A percentile compares a stretch with the other conserved stretches of the same genome.
phyloP scores from a whole-genome alignment of 92 coral and sea anemone genomes.

The Blastomussa wellsi region DNA sequence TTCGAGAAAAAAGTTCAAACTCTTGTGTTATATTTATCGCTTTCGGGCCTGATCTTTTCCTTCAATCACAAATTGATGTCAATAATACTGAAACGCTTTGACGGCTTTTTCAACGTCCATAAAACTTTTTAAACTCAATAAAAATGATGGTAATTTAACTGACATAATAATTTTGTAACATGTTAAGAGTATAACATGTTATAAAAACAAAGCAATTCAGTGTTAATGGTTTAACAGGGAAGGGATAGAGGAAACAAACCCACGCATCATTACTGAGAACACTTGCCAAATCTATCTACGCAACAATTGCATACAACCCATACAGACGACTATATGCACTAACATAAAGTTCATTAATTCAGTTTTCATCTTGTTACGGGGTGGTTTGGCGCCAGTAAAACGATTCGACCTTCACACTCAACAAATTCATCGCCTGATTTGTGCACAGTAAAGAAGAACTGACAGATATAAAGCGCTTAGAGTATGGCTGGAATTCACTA shows the following conservation, averaged over 20 bases:
- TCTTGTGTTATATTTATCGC: background rate
- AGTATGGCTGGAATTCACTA: background rate
- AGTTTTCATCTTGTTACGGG: background rate
- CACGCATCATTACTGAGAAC: background rate
- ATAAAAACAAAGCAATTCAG: background rate
- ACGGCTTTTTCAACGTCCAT: too few species aligned
- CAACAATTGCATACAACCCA: background rate
- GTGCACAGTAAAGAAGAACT: conserved; percentile 10
- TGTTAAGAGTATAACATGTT: too few species aligned
- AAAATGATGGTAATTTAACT: too few species aligned
- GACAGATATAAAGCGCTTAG: conserved; percentile 13
- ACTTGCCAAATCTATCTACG: background rate
- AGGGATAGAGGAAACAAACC: background rate
- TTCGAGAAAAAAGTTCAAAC: background rate
- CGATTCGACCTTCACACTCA: background rate
- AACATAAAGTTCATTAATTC: background rate
- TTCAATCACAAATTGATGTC: background rate
- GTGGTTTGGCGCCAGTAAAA: background rate
- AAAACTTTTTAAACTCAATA: too few species aligned
- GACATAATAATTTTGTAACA: too few species aligned
- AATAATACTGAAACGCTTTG: background rate
- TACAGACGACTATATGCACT: background rate
- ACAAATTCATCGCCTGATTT: conserved; percentile 4
- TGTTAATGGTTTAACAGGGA: background rate
- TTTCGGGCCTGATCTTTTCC: background rate